Base-by-base conservation (phyloP, 2,888 invertebrate genomes). In the Crepidodera aurea region DNA sequence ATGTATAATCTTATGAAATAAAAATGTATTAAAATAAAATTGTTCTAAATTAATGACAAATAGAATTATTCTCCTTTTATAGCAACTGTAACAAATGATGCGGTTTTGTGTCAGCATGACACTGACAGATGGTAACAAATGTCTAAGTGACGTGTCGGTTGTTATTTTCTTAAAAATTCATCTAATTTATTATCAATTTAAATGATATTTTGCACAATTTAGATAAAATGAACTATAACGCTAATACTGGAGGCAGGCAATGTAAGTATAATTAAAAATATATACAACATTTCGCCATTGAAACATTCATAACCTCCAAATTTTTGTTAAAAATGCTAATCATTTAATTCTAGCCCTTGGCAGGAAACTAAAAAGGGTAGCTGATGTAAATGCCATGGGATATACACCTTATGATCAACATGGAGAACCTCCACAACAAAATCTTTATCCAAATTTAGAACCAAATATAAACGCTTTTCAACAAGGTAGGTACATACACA, bases 301-400 rank as follows among this genome's bases (percentile, higher is more conserved):
- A 29, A 56, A 55, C 57, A 48, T 58, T 51, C n/a, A n/a, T 62
- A 65, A 66, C 57, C 64, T 64, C 15, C 64, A 67, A 46, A 22
- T 46, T 46, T 46, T 2, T 42, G 58, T 65, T 50, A 22, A n/a
- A n/a, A n/a, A n/a, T n/a, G n/a, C n/a, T n/a, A n/a, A n/a, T n/a
- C n/a, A n/a, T n/a, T n/a, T 48, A 37, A 46, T 55, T 55, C 27
- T 56, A 81, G 81, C 77, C 42, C 74, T 81, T 64, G 80, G 79
- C 13, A 83, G 86, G 50, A 88, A 87, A 80, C 82, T 86, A 1
- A 89, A 90, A 78, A 82, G 89, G 48, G 89, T 90, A 10, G 88
- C 87, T 73, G 90, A 90, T 82, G 85, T 89, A 6, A 85, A 86
- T 59, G 87, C 88, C 0, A 85, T 90, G 86, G 90, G 87, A n/a